These are phyloP conservation scores for Megalops cyprinoides DNA, from an alignment of 2,797 vertebrate species.

Conservation along the genomic window DNA sequence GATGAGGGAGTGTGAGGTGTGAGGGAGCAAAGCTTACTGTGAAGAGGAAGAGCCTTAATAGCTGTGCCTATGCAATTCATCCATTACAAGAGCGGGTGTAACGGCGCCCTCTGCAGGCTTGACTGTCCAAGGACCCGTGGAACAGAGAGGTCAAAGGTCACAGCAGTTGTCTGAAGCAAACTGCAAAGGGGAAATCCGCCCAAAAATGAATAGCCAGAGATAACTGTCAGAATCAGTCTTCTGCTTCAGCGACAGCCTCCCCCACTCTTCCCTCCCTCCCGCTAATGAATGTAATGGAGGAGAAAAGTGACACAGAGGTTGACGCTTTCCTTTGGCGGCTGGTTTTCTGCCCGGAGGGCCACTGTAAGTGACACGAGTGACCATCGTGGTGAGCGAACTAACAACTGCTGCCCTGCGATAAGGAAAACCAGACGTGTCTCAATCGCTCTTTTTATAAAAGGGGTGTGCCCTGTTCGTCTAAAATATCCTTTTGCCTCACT, in stretches of 20 bases:
- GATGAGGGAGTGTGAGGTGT: too few relatives aligned
- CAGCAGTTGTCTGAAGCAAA: neutral
- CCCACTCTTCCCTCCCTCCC: conserved; percentile 61
- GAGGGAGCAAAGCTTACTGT: too few relatives aligned
- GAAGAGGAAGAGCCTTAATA: neutral
- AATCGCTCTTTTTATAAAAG: neutral
- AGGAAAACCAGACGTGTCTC: neutral
- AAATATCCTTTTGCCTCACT: conserved; percentile 56
- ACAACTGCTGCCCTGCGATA: neutral
- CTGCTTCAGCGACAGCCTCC: conserved; percentile 63
- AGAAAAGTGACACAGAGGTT: conserved; percentile 66
- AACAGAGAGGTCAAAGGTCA: neutral
- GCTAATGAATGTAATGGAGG: conserved; percentile 71
- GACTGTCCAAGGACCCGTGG: too few relatives aligned
- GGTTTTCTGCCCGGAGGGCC: neutral
- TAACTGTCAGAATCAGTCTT: conserved; percentile 11
- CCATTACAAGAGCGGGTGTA: too few relatives aligned
- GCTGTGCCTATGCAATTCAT: neutral
- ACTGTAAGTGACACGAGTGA: neutral
- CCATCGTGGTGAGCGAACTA: neutral
- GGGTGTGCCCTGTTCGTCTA: neutral
- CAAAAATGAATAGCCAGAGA: neutral
- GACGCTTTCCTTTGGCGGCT: neutral
- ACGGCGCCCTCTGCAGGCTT: neutral
- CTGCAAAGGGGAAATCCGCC: neutral